phyloP scores from a whole-genome alignment of 2,888 invertebrate genomes.

The Drosophila quinaria region DNA sequence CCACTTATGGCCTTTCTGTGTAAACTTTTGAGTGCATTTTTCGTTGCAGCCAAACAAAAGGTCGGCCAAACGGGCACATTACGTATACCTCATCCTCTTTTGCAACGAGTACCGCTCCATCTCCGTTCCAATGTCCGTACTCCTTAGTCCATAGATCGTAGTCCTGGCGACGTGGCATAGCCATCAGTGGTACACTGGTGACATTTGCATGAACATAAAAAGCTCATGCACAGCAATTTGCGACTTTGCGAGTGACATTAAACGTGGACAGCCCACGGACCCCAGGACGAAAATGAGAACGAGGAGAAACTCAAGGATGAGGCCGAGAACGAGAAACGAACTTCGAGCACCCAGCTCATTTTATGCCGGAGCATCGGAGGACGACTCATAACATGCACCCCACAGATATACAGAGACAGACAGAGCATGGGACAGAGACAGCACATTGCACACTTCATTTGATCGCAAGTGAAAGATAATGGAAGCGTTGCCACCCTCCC shows the following conservation, averaged over 20 bases:
- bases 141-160: conserved; percentile 16
- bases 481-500: conserved; percentile 44
- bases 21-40: conserved; percentile 81
- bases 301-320: conserved; percentile 14
- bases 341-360: conserved; percentile 42
- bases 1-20: conserved; percentile 80
- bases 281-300: conserved; percentile 15
- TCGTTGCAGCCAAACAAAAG: conserved; percentile 78
- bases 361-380: conserved; percentile 55
- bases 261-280: conserved; percentile 71
- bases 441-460: conserved; percentile 79
- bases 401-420: not conserved
- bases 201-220: conserved; percentile 83
- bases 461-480: conserved; percentile 81
- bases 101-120: not conserved
- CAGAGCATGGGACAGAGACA: conserved; percentile 36
- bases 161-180: conserved; percentile 38
- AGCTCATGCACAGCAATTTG: conserved; percentile 84
- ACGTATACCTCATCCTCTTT: conserved; percentile 31
- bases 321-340: not conserved
- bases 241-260: conserved; percentile 82
- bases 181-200: conserved; percentile 70
- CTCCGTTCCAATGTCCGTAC: conserved; percentile 6
- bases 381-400: conserved; percentile 21
- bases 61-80: conserved; percentile 65